phyloP scores from a whole-genome alignment of 2,113 vertebrate species.

The Nannobrachium achirus region DNA sequence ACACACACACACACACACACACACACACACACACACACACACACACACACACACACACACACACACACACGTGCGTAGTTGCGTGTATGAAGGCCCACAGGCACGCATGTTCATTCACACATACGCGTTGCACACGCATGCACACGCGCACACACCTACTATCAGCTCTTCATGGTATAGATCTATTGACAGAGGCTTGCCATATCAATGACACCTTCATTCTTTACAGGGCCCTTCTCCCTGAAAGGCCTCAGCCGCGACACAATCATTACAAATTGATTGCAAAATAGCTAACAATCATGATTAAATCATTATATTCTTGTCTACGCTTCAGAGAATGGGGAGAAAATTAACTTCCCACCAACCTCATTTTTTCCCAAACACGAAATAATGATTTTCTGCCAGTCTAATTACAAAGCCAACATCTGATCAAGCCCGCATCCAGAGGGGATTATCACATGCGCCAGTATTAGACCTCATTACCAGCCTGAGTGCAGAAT shows the following conservation, averaged over 20 bases:
- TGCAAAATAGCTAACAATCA: slow-evolving; percentile 99
- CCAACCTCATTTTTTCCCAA: slow-evolving; percentile 98
- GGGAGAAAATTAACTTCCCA: slow-evolving; percentile 99
- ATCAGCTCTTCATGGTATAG: slow-evolving; percentile 43
- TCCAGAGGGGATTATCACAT: slow-evolving; percentile 99
- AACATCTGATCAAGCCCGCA: slow-evolving; percentile 99
- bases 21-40: slow-evolving; percentile 8
- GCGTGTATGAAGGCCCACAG: slow-evolving; percentile 4
- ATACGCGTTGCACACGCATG: neutral
- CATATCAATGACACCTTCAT: slow-evolving; percentile 76
- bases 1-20: neutral
- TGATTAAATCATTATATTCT: slow-evolving; percentile 99
- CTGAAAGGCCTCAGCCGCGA: slow-evolving; percentile 90
- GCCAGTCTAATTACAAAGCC: slow-evolving; percentile 99
- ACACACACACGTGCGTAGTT: slow-evolving; percentile 3
- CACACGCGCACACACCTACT: slow-evolving; percentile 27
- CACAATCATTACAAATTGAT: slow-evolving; percentile 99
- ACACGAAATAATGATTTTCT: slow-evolving; percentile 99
- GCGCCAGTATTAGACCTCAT: slow-evolving; percentile 99
- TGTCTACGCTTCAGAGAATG: slow-evolving; percentile 99
- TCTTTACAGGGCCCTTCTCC: slow-evolving; percentile 82
- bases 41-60: neutral
- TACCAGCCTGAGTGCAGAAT: slow-evolving; percentile 99
- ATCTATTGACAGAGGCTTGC: slow-evolving; percentile 61
- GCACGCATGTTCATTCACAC: slow-evolving; percentile 11